These are phyloP conservation scores for Mormoops blainvillei DNA, from an alignment of 2,113 vertebrate genomes.

Conservation along the genomic window DNA sequence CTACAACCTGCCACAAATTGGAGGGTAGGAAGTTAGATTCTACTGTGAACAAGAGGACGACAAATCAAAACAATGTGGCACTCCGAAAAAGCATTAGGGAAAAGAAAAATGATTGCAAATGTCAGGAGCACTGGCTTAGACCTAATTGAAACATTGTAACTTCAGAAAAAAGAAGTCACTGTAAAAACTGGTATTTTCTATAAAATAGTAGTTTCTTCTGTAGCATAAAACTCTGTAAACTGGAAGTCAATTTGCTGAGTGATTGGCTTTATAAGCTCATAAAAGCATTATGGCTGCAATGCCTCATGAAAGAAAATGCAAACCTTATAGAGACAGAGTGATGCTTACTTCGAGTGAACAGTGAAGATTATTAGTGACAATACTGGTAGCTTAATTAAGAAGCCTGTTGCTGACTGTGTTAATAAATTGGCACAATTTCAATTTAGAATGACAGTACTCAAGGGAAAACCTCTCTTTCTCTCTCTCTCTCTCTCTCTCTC, in stretches of 20 bases:
- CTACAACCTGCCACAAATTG: not conserved
- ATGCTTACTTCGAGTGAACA: not conserved
- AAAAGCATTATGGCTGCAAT: not conserved
- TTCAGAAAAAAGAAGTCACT: not conserved
- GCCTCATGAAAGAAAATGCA: not conserved
- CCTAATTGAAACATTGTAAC: not conserved
- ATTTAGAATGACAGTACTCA: not conserved
- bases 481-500: not conserved
- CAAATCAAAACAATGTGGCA: not conserved
- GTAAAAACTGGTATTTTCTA: not conserved
- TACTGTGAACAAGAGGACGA: not conserved
- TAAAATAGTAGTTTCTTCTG: not conserved
- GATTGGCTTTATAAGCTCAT: not conserved
- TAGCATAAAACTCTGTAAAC: not conserved
- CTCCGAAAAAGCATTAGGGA: not conserved
- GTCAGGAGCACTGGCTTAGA: not conserved
- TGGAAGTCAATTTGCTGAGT: not conserved
- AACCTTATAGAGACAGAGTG: not conserved
- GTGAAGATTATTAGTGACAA: not conserved
- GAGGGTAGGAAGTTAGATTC: not conserved
- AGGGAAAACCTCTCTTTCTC: not conserved
- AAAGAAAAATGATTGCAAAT: not conserved
- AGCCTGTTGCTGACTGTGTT: not conserved
- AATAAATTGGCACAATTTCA: slow-evolving; percentile 30
- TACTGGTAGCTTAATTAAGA: slow-evolving; percentile 9